These are phyloP conservation scores for Lateolabrax maculatus DNA, from an alignment of 2,797 vertebrate species.

Conservation along the genomic window DNA sequence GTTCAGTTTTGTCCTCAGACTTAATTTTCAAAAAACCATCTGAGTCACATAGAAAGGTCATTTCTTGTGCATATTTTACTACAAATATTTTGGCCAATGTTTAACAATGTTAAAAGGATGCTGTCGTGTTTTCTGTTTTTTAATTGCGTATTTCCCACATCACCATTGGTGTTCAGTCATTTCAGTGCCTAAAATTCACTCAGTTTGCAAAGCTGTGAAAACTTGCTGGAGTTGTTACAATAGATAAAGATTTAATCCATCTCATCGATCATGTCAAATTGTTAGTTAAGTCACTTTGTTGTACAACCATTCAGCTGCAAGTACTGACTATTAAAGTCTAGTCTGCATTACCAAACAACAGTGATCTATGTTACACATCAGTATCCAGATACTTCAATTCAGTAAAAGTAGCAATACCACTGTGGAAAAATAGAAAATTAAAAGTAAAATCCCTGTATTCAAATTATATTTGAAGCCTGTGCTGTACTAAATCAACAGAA, in stretches of 20 bases:
- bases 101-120: slow-evolving; percentile 1
- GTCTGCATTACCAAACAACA: not conserved
- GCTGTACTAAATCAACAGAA: not conserved
- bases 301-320: not conserved
- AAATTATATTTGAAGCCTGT: no score
- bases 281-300: not conserved
- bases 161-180: not conserved
- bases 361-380: not conserved
- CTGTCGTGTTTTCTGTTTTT: not conserved
- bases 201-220: not conserved
- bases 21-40: slow-evolving; percentile 15
- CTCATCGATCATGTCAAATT: not conserved
- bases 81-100: not conserved
- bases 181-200: not conserved
- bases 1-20: slow-evolving; percentile 22
- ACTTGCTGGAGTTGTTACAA: no score
- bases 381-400: not conserved
- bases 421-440: no score
- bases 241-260: not conserved
- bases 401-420: not conserved
- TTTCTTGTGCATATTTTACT: slow-evolving; percentile 14
- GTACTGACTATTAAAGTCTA: not conserved
- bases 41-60: slow-evolving; percentile 11
- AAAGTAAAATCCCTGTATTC: not conserved
- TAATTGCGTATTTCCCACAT: not conserved